These are phyloP conservation scores for Dicaeum eximium DNA, from an alignment of 2,113 vertebrate genomes.

Conservation along the genomic window DNA sequence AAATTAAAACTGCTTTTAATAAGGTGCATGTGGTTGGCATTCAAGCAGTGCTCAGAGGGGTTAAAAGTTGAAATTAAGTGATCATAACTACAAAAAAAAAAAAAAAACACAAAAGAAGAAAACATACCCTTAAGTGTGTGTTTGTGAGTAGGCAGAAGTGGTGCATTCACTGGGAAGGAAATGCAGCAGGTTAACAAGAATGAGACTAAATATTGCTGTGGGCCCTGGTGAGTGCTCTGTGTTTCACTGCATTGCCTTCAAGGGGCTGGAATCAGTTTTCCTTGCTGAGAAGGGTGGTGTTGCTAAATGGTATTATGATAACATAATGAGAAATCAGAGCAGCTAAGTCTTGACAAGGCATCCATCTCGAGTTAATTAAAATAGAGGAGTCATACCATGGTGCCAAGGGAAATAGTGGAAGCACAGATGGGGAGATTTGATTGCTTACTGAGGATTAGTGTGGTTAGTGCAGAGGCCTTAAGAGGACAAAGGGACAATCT, in stretches of 20 bases:
- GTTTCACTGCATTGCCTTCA: not conserved
- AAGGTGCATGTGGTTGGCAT: fast-evolving
- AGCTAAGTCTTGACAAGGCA: conserved; percentile 30
- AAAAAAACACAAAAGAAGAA: not conserved
- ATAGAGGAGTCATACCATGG: not conserved
- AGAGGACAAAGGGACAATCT: conserved; percentile 40
- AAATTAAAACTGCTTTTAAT: not conserved
- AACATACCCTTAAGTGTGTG: not conserved
- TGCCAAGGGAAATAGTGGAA: conserved; percentile 16
- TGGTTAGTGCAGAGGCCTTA: not conserved
- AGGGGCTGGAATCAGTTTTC: not conserved
- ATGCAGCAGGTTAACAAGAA: not conserved
- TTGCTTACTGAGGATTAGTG: conserved; percentile 40
- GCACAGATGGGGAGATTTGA: conserved; percentile 50
- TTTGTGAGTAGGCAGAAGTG: not conserved
- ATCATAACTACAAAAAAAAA: not conserved
- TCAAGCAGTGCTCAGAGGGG: not conserved
- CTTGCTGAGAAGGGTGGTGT: not conserved
- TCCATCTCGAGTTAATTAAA: conserved; percentile 19
- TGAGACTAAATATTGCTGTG: not conserved
- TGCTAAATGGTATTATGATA: conserved; percentile 43
- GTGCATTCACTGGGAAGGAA: not conserved
- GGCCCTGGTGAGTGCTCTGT: not conserved
- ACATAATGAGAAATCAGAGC: conserved; percentile 53
- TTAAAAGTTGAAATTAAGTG: not conserved